phyloP scores from a whole-genome alignment of 1,140 invertebrate species.

The Melanaphis sacchari region DNA sequence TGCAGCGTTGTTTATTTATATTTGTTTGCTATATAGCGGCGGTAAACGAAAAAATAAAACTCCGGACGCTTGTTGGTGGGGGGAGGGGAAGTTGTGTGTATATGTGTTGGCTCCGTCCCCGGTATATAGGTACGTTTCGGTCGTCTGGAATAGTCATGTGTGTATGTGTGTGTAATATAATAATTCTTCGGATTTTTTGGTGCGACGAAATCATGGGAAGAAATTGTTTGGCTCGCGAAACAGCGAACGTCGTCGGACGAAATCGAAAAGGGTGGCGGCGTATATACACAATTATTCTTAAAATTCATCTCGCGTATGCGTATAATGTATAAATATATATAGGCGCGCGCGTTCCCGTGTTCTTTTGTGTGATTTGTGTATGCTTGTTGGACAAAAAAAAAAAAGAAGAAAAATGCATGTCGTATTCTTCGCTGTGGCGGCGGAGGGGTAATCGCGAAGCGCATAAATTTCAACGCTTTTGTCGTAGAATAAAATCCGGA shows the following conservation, averaged over 20 bases:
- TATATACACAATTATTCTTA: slow-evolving; percentile 35
- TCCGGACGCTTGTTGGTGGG: background rate
- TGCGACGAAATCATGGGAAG: slow-evolving; percentile 18
- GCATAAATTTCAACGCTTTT: slow-evolving; percentile 58
- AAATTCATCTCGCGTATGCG: slow-evolving; percentile 51
- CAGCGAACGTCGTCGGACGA: background rate
- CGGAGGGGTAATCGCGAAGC: slow-evolving; percentile 50
- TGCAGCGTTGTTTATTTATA: background rate
- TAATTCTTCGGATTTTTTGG: slow-evolving; percentile 37
- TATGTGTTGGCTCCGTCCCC: background rate
- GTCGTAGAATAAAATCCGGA: slow-evolving; percentile 55
- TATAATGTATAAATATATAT: slow-evolving; percentile 29
- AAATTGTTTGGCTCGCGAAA: slow-evolving; percentile 42
- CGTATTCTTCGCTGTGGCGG: background rate
- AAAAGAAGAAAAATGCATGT: slow-evolving; percentile 42
- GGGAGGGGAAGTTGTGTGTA: background rate
- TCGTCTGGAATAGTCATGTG: background rate
- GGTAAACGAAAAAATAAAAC: slow-evolving; percentile 31
- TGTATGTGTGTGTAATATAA: background rate
- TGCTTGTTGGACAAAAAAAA: background rate
- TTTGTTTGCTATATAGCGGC: slow-evolving; percentile 39
- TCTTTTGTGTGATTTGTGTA: slow-evolving; percentile 51
- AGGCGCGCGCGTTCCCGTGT: slow-evolving; percentile 11
- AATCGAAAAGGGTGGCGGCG: slow-evolving; percentile 42
- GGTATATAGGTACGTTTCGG: background rate